Evolutionary conservation across 2,113 vertebrate species (phyloP).

Genomic region (Ciconia maguari): DNA sequence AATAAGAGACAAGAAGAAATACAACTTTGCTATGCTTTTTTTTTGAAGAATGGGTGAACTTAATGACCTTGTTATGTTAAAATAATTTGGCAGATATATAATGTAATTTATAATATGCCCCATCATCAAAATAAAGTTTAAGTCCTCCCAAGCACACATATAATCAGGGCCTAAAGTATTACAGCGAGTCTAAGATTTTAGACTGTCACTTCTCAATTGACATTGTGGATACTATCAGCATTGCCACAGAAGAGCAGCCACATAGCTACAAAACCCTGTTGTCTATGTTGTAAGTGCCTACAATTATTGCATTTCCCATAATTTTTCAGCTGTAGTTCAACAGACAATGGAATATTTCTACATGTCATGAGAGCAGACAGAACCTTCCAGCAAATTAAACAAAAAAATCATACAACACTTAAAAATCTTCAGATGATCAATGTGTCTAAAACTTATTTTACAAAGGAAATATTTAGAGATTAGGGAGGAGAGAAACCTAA

Average conservation of each 20-base stretch:
- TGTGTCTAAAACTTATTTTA: background rate
- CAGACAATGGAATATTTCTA: background rate
- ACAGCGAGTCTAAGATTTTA: background rate
- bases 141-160: background rate
- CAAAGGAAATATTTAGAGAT: background rate
- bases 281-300: fast-evolving
- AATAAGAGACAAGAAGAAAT: background rate
- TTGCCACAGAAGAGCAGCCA: background rate
- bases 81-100: background rate
- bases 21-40: background rate
- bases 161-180: too few relatives aligned
- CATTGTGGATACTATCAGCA: background rate
- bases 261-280: background rate
- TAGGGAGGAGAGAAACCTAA: background rate
- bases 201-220: background rate
- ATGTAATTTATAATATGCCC: background rate
- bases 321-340: background rate
- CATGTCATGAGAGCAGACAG: background rate
- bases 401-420: background rate
- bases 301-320: background rate
- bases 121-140: background rate
- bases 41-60: background rate
- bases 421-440: background rate
- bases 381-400: background rate
- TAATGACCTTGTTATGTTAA: background rate